Conservation (phyloP, 2,797 vertebrate genomes). For the Orientallactaga sibirica region DNA sequence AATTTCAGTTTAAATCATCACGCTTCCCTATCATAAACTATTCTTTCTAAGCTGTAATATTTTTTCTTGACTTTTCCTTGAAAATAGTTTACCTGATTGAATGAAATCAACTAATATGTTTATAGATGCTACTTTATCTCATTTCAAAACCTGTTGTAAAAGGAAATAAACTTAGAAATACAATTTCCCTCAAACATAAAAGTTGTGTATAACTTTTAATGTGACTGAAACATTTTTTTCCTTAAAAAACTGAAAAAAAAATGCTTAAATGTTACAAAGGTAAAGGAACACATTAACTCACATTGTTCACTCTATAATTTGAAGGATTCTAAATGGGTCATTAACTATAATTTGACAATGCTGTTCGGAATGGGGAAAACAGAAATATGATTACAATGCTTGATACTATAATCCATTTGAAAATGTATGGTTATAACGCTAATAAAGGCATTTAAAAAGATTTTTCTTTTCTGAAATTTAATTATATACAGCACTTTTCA, state of each 20-base stretch:
- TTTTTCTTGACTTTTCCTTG: conserved; percentile 20
- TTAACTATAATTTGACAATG: conserved; percentile 78
- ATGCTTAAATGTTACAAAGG: conserved; percentile 70
- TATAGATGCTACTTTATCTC: background rate
- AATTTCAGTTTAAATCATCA: background rate
- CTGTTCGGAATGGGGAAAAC: conserved; percentile 35
- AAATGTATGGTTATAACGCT: conserved; percentile 65
- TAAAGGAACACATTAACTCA: conserved; percentile 65
- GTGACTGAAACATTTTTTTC: conserved; percentile 58
- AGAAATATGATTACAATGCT: conserved; percentile 63
- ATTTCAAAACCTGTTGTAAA: background rate
- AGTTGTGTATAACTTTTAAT: conserved; percentile 62
- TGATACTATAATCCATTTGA: conserved; percentile 50
- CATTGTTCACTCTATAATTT: conserved; percentile 71
- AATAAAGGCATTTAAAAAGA: conserved; percentile 69
- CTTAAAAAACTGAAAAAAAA: conserved; percentile 65
- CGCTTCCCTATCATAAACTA: background rate
- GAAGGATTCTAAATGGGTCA: conserved; percentile 73
- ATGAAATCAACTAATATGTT: conserved; percentile 1
- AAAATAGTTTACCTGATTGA: background rate
- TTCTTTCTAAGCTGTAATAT: background rate
- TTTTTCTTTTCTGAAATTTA: conserved; percentile 71
- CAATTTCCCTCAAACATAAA: background rate
- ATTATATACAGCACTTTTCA: conserved; percentile 68
- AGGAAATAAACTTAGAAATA: conserved; percentile 42